phyloP scores from a whole-genome alignment of 2,113 vertebrate genomes.

The Dasyornis broadbenti region DNA sequence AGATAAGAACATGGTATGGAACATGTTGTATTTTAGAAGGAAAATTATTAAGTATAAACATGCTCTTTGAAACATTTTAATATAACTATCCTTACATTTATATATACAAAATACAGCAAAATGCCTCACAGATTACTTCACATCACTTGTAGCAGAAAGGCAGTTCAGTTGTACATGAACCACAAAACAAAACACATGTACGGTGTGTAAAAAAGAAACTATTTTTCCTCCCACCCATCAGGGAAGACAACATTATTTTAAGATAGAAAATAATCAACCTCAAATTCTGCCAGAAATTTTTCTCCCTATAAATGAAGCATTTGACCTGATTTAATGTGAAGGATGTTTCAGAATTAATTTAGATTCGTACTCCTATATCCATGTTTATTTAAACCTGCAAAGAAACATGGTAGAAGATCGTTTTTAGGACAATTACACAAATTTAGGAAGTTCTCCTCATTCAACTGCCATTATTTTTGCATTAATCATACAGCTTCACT shows the following conservation, averaged over 20 bases:
- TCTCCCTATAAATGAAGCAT: not conserved
- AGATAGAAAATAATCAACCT: not conserved
- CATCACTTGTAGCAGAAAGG: constrained; percentile 24
- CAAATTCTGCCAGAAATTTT: not conserved
- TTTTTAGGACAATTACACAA: not conserved
- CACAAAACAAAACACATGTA: not conserved
- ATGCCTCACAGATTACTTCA: constrained; percentile 21
- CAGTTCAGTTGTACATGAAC: not conserved
- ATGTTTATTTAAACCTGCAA: not conserved
- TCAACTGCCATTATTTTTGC: not conserved
- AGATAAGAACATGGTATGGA: not conserved
- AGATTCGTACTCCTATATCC: not conserved
- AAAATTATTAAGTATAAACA: constrained; percentile 55
- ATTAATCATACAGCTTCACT: not conserved
- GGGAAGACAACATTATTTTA: not conserved
- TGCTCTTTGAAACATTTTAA: constrained; percentile 37
- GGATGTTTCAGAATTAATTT: not conserved
- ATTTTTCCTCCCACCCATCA: not conserved
- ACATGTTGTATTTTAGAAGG: constrained; percentile 32
- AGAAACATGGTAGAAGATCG: not conserved
- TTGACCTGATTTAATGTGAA: not conserved
- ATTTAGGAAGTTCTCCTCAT: not conserved
- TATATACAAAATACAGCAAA: constrained; percentile 47
- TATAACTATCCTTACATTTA: constrained; percentile 18
- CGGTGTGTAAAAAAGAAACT: constrained; percentile 16